phyloP scores from a whole-genome alignment of 2,888 invertebrate genomes.

The Temnothorax unifasciatus region DNA sequence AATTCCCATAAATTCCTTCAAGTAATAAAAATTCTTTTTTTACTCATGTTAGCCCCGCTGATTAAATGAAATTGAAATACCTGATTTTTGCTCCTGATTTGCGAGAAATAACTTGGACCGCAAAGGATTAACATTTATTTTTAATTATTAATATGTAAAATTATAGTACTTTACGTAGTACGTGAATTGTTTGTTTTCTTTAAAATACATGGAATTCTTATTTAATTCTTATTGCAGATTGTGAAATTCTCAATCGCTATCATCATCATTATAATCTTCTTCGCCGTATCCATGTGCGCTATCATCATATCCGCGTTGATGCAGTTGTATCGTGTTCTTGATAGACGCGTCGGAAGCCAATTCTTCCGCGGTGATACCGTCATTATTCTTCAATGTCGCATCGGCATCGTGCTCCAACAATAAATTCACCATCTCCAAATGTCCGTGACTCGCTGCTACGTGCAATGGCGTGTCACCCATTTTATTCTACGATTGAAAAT shows the following conservation, averaged over 20 bases:
- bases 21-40: background rate
- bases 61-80: background rate
- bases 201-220: background rate
- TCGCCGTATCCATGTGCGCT: slow-evolving; percentile 79
- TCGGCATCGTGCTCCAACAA: slow-evolving; percentile 87
- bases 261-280: slow-evolving; percentile 86
- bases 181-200: background rate
- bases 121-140: background rate
- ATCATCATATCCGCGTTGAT: slow-evolving; percentile 70
- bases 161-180: background rate
- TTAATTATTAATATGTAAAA: slow-evolving; percentile 10
- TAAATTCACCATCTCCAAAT: slow-evolving; percentile 87
- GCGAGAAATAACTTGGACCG: background rate
- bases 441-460: slow-evolving; percentile 89
- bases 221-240: background rate
- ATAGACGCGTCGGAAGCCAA: slow-evolving; percentile 87
- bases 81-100: background rate
- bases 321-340: slow-evolving; percentile 83
- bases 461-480: slow-evolving; percentile 90
- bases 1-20: background rate
- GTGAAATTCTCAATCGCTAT: slow-evolving; percentile 83
- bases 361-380: slow-evolving; percentile 87
- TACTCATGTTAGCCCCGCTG: background rate
- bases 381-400: slow-evolving; percentile 87
- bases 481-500: slow-evolving; percentile 87